phyloP scores from a whole-genome alignment of 2,888 invertebrate species.

The Hydroisotoma schaefferi region DNA sequence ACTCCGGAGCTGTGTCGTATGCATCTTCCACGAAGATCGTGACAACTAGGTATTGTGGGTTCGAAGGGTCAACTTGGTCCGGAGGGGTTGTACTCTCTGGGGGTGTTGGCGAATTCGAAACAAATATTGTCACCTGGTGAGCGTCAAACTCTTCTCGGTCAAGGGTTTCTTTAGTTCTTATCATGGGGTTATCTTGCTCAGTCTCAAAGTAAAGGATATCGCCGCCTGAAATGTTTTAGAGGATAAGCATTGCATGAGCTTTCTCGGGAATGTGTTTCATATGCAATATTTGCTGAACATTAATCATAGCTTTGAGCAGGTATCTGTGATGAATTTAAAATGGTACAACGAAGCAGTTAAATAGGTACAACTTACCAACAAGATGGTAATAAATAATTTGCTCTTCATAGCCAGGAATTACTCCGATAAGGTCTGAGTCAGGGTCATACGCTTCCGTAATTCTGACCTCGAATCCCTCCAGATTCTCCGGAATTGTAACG shows the following conservation, averaged over 20 bases:
- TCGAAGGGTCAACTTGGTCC: conserved; percentile 9
- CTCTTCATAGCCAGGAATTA: not conserved
- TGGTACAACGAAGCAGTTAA: no score
- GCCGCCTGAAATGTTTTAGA: not conserved
- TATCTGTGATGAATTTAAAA: no score
- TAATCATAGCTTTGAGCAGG: no score
- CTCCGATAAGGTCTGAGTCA: not conserved
- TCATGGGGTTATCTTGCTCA: not conserved
- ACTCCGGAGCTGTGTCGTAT: conserved; percentile 63
- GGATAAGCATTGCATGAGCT: no score
- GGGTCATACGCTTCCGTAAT: conserved; percentile 2
- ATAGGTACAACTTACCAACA: conserved; percentile 14
- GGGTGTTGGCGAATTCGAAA: conserved; percentile 13
- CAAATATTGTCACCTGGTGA: conserved; percentile 20
- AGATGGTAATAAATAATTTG: conserved; percentile 17
- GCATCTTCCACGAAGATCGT: conserved; percentile 60
- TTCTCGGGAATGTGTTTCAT: no score
- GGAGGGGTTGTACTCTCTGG: conserved; percentile 8
- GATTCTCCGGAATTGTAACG: conserved; percentile 3
- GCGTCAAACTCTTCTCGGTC: conserved; percentile 18
- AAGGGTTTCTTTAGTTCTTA: conserved; percentile 7
- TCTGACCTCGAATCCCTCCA: not conserved
- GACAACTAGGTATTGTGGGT: conserved; percentile 17
- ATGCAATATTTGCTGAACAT: no score
- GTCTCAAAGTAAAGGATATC: not conserved